phyloP scores from a whole-genome alignment of 2,888 invertebrate genomes.

The Limnephilus rhombicus region DNA sequence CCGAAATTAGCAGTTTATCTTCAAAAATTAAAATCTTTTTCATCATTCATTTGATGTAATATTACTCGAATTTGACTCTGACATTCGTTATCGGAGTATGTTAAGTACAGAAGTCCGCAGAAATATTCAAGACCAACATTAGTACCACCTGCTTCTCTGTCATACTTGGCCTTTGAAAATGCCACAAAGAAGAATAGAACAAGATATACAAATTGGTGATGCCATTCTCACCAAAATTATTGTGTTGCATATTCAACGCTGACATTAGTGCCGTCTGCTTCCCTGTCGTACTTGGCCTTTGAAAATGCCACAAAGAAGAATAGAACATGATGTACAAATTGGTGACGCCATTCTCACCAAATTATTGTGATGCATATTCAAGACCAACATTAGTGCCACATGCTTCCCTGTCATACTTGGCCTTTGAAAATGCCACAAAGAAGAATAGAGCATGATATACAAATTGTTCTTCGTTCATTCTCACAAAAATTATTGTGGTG shows the following conservation, averaged over 20 bases:
- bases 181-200: conserved; percentile 96
- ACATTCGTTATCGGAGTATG: conserved; percentile 85
- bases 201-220: conserved; percentile 90
- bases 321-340: conserved; percentile 88
- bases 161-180: conserved; percentile 93
- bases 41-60: conserved; percentile 68
- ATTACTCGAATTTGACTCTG: conserved; percentile 69
- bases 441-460: conserved; percentile 92
- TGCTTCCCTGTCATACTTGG: conserved; percentile 90
- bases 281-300: conserved; percentile 91
- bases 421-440: conserved; percentile 96
- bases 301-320: conserved; percentile 97
- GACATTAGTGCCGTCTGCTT: conserved; percentile 91
- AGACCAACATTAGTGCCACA: conserved; percentile 88
- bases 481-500: conserved; percentile 68
- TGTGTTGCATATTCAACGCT: conserved; percentile 69
- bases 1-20: conserved; percentile 75
- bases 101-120: conserved; percentile 85
- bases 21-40: conserved; percentile 82
- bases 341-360: conserved; percentile 87
- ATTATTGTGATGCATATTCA: too few relatives aligned
- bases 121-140: conserved; percentile 92
- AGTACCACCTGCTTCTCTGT: conserved; percentile 88
- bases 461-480: conserved; percentile 90
- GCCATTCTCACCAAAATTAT: conserved; percentile 78